Evolutionary conservation across 2,113 vertebrate genomes (phyloP).

Genomic region (Chionis minor): DNA sequence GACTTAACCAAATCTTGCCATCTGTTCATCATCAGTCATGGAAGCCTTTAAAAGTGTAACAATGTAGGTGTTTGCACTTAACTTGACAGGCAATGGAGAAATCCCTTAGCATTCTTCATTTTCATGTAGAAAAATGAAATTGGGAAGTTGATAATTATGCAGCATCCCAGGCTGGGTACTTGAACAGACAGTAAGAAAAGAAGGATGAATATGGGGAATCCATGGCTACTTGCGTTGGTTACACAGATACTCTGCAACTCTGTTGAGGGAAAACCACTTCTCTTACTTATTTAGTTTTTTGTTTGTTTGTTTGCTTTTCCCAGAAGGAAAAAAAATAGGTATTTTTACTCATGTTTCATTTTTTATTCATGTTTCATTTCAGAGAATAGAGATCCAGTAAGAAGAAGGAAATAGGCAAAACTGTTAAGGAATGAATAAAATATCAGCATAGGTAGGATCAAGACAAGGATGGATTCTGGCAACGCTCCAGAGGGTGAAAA

Average conservation of each 20-base stretch:
- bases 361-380: not conserved
- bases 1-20: conserved; percentile 22
- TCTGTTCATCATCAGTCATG: not conserved
- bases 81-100: not conserved
- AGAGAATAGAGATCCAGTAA: not conserved
- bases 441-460: not conserved
- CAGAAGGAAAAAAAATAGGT: not conserved
- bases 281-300: not conserved
- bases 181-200: not conserved
- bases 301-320: not conserved
- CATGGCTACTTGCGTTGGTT: not conserved
- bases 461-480: not conserved
- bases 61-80: not conserved
- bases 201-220: not conserved
- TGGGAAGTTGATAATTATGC: not conserved
- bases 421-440: not conserved
- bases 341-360: no score
- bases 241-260: not conserved
- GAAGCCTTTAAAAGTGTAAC: not conserved
- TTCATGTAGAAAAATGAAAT: not conserved
- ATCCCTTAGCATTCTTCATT: not conserved
- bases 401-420: not conserved
- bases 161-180: not conserved
- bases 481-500: not conserved
- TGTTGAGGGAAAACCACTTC: not conserved